Percentiles rank a stretch among this genome's conserved stretches.
These are phyloP conservation scores for Porites lutea DNA, from an alignment of 64 coral and sea anemone genomes.

Conservation along the genomic window DNA sequence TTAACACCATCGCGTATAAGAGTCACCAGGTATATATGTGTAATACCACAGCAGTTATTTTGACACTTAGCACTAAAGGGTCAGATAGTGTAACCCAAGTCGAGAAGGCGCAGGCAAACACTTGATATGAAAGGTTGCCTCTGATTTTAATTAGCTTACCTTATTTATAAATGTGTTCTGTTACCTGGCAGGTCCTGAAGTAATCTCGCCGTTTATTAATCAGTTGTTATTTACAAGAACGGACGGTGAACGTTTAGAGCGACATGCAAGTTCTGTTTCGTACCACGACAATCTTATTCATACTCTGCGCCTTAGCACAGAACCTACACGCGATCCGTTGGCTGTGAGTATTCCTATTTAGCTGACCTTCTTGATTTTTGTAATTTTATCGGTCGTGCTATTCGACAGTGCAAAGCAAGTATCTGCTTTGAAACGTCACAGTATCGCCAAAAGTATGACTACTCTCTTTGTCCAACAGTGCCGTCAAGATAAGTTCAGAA, in stretches of 20 bases:
- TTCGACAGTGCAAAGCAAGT: no score
- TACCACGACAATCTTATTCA: not conserved
- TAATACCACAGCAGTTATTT: not conserved
- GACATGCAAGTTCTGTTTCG: slow-evolving; percentile 27
- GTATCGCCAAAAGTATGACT: not conserved
- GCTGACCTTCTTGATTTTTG: no score
- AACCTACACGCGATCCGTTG: slow-evolving; percentile 25
- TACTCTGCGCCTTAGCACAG: not conserved
- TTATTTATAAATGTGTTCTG: slow-evolving; percentile 43
- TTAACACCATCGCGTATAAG: not conserved
- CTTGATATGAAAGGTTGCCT: slow-evolving; percentile 41
- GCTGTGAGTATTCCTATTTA: slow-evolving; percentile 18
- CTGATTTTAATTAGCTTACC: slow-evolving; percentile 56
- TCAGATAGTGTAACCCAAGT: slow-evolving; percentile 41
- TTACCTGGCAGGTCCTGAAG: slow-evolving; percentile 36
- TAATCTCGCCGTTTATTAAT: slow-evolving; percentile 32
- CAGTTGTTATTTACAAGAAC: slow-evolving; percentile 28
- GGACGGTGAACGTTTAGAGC: not conserved
- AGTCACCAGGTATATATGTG: not conserved
- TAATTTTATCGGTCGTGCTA: no score
- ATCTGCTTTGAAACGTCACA: no score
- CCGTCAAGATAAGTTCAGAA: slow-evolving; percentile 36
- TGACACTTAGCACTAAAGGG: not conserved
- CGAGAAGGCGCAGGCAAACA: slow-evolving; percentile 10
- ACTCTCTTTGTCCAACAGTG: slow-evolving; percentile 36